A percentile compares a stretch with the other conserved stretches of the same genome.
Evolutionary conservation across 1,140 invertebrate genomes (phyloP).

Genomic region (Nymphalis io): DNA sequence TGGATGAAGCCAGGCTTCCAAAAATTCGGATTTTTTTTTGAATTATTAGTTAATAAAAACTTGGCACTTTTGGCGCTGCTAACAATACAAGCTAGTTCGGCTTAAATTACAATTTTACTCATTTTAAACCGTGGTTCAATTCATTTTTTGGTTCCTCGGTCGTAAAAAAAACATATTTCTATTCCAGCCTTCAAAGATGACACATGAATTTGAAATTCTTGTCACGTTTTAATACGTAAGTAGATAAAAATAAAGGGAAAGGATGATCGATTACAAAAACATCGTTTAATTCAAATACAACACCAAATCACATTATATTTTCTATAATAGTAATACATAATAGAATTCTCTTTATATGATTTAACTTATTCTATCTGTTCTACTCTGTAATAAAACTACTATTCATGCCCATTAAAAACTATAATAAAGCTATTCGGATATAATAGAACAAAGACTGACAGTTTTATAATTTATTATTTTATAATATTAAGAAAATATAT

Average conservation of each 20-base stretch:
- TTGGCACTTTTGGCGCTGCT: no score
- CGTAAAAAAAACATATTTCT: no score
- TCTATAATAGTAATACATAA: constrained; percentile 77
- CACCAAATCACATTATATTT: constrained; percentile 80
- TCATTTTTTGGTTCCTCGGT: no score
- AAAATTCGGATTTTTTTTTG: no score
- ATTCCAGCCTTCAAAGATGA: neutral
- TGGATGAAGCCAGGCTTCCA: no score
- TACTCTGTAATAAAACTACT: constrained; percentile 58
- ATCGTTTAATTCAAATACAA: constrained; percentile 79
- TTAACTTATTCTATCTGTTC: constrained; percentile 58
- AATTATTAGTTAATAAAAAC: no score
- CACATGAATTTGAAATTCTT: neutral
- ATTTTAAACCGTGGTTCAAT: no score
- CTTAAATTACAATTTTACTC: no score
- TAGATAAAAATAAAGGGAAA: constrained; percentile 56
- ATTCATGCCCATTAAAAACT: constrained; percentile 42
- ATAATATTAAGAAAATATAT: constrained; percentile 65
- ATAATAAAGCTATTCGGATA: constrained; percentile 33
- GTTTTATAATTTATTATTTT: constrained; percentile 47
- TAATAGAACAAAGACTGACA: constrained; percentile 44
- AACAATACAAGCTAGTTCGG: no score
- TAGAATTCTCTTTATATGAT: constrained; percentile 68
- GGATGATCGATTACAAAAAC: constrained; percentile 73
- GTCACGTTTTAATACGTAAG: neutral